Evolutionary conservation across 2,888 invertebrate genomes (phyloP).

Genomic region (Lingula anatina): DNA sequence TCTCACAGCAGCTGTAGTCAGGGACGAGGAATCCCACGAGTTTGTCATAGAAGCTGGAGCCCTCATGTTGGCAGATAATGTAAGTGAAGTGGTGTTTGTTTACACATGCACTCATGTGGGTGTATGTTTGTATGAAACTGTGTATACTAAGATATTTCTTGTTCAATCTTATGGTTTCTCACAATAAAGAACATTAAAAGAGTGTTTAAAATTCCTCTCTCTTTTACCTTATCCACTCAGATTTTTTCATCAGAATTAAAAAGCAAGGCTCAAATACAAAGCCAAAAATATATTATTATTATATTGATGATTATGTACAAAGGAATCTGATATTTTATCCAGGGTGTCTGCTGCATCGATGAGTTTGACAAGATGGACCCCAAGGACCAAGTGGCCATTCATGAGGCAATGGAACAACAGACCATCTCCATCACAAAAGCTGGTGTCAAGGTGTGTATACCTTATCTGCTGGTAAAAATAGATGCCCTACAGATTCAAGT

Average conservation of each 20-base stretch:
- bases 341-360: constrained; percentile 93
- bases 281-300: too few relatives aligned
- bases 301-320: too few relatives aligned
- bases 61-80: constrained; percentile 97
- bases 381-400: constrained; percentile 96
- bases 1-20: constrained; percentile 96
- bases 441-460: constrained; percentile 51
- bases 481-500: too few relatives aligned
- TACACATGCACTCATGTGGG: background rate
- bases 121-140: background rate
- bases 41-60: constrained; percentile 99
- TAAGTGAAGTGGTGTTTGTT: constrained; percentile 15
- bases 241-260: too few relatives aligned
- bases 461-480: background rate
- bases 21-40: constrained; percentile 95
- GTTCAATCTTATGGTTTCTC: too few relatives aligned
- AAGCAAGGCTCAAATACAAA: too few relatives aligned
- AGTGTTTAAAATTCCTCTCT: too few relatives aligned
- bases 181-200: too few relatives aligned
- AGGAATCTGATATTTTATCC: too few relatives aligned
- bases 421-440: constrained; percentile 97
- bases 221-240: too few relatives aligned
- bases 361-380: constrained; percentile 99
- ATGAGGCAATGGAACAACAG: constrained; percentile 99
- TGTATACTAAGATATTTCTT: too few relatives aligned